Evolutionary conservation across 2,113 vertebrate genomes (phyloP).

Genomic region (Neopipo cinnamomea): DNA sequence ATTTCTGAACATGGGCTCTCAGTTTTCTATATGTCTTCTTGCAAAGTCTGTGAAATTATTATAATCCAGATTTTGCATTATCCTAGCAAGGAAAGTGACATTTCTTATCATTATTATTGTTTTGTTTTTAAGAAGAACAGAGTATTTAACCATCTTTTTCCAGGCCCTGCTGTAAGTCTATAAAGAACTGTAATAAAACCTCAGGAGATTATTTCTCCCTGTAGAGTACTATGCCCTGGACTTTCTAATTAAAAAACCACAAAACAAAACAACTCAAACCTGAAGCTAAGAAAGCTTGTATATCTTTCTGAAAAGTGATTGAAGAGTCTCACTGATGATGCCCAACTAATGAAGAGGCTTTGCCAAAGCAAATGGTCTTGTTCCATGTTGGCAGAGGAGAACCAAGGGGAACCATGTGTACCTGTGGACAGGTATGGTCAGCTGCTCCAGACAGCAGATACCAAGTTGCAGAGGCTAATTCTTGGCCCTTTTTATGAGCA

Average conservation of each 20-base stretch:
- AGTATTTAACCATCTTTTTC: background rate
- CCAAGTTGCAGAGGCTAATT: background rate
- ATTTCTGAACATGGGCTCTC: background rate
- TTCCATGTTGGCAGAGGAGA: fast-evolving
- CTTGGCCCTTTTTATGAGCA: background rate
- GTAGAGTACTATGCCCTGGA: background rate
- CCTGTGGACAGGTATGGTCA: background rate
- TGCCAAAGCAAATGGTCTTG: background rate
- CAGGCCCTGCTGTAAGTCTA: background rate
- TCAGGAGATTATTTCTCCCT: background rate
- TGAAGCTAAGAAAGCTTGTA: background rate
- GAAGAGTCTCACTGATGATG: background rate
- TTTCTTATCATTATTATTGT: background rate
- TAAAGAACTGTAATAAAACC: background rate
- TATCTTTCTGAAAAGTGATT: background rate
- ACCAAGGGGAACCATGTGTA: background rate
- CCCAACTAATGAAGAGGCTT: background rate
- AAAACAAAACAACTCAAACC: background rate
- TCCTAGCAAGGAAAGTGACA: background rate
- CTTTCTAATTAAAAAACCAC: background rate
- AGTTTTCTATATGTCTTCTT: background rate
- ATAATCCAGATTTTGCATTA: background rate
- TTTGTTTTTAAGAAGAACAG: background rate
- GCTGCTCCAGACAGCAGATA: background rate
- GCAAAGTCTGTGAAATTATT: background rate